Evolutionary conservation across 2,113 vertebrate species (phyloP), one percentile per base, ranked within the genome.

Genomic region (Bos indicus): DNA sequence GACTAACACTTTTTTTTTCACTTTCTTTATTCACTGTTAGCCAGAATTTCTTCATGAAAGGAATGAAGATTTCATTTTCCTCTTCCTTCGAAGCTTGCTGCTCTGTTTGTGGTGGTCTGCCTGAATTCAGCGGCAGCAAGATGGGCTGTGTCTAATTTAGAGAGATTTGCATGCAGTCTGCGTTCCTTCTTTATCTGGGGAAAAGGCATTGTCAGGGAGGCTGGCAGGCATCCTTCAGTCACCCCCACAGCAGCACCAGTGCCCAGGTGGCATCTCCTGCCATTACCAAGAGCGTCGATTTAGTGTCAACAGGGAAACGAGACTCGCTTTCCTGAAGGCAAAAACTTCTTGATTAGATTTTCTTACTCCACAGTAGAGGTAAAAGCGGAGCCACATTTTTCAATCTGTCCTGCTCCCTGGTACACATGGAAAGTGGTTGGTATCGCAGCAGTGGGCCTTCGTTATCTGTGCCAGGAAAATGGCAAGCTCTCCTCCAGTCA

Each of bases 151-250:
- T 96, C 98, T 99, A 91, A 98, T 98, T 98, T 93, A 97, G 97
- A 94, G 98, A 98, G 96, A 98, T 98, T 98, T 98, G 98, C 98
- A 98, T 97, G 98, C 98, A 97, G 97, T 96, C 98, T 94, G 97
- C 98, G 67, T 98, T 91, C 98, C 91, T 97, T 46, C 97, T 98
- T 97, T 88, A 98, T 98, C 97, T 96, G 81, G 54, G 93, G 97
- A 96, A 98, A 97, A 96, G 40, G 91, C 89, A 74, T 95, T 95
- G 98, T 96, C 93, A 89, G 97, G 93, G 97, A 95, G 92, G 97
- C 98, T 97, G 85, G 97, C 86, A 98, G 98, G 96, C 98, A 97
- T 67, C 98, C 92, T 97, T 97, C 98, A 88, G 60, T 98, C 98
- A 80, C 51, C 74, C 3, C 97, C 95, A 78, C 40, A 52, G 30